Base-by-base conservation (phyloP, 2,113 vertebrate genomes). In the Sterrhoptilus dennistouni region DNA sequence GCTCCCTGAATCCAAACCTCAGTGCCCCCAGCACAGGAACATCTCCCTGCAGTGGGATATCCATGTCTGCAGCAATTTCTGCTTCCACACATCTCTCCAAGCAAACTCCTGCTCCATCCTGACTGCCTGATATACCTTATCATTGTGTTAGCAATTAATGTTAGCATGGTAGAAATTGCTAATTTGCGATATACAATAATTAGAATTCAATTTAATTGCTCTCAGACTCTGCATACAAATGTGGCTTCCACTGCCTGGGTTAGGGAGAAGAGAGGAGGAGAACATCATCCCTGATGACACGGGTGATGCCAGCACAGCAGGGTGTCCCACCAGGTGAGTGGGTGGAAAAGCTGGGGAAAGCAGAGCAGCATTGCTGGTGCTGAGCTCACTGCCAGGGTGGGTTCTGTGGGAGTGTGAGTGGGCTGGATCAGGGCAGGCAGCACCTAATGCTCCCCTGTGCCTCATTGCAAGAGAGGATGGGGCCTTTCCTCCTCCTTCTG, bases 181-280 rank as follows among this genome's bases (percentile, higher is more conserved):
- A 95, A 90, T 95, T 70, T 75, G 90, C 2, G 20, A 93, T 83
- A 96, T n/a, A 75, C 83, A 94, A 70, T 93, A 90, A 94, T 96
- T 95, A 92, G 83, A 93, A 92, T 86, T 87, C 84, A 83, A 70
- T 92, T 89, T 92, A 95, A 94, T 90, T 94, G 90, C 71, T 90
- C 49, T 66, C 52, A 49, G 47, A 57, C 56, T 33, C 61, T 81
- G 83, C 78, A 91, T 88, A 44, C 71, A 81, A 93, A 96, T 80
- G 87, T 25, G 61, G 49, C 29, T 89, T 35, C 59, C 28, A 2
- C 64, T 74, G 81, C 35, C 24, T 59, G 54, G 38, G 5, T 36
- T 33, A 40, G 25, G 33, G 50, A 35, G 75, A 49, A 12, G 6
- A 11, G 14, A 23, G 66, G 35, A 68, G 47, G 44, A 83, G 38